Evolutionary conservation across 53 echinoderm and acorn worm genomes (phyloP).

Genomic region (Astropecten irregularis): DNA sequence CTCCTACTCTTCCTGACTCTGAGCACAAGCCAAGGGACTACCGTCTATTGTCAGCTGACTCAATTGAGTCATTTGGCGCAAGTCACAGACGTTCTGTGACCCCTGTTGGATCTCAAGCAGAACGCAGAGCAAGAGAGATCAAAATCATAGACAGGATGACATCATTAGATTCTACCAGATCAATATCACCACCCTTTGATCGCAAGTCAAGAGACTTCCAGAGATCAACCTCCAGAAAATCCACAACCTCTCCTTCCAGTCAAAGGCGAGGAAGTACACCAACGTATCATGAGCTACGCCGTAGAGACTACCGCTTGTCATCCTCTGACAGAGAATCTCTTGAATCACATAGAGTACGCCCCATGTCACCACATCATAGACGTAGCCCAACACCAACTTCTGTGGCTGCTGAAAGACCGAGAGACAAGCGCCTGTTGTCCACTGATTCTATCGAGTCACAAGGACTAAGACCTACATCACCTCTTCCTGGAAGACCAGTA

Average conservation of each 20-base stretch:
- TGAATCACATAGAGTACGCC: background rate
- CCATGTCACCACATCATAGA: background rate
- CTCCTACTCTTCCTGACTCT: slow-evolving; percentile 42
- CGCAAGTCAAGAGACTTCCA: slow-evolving; percentile 3
- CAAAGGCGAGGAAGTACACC: slow-evolving; percentile 22
- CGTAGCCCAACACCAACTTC: slow-evolving; percentile 2
- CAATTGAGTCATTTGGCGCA: slow-evolving; percentile 30
- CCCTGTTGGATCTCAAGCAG: slow-evolving; percentile 36
- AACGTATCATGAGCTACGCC: background rate
- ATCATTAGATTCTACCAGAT: slow-evolving; percentile 28
- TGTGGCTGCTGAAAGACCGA: background rate
- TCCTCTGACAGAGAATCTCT: slow-evolving; percentile 36
- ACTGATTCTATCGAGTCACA: slow-evolving; percentile 36
- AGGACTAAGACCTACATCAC: slow-evolving; percentile 12
- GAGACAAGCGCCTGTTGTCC: slow-evolving; percentile 31
- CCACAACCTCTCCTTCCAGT: slow-evolving; percentile 16
- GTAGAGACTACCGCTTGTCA: slow-evolving; percentile 33
- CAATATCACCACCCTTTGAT: slow-evolving; percentile 14
- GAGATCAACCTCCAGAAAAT: slow-evolving; percentile 22
- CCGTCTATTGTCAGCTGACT: slow-evolving; percentile 27
- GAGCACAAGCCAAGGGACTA: slow-evolving; percentile 29
- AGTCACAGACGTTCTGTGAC: slow-evolving; percentile 41
- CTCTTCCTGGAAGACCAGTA: slow-evolving; percentile 16
- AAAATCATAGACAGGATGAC: slow-evolving; percentile 43
- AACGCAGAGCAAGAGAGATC: slow-evolving; percentile 36